These are phyloP conservation scores for Perdita meconis DNA, from an alignment of 2,888 invertebrate species.

Conservation along the genomic window DNA sequence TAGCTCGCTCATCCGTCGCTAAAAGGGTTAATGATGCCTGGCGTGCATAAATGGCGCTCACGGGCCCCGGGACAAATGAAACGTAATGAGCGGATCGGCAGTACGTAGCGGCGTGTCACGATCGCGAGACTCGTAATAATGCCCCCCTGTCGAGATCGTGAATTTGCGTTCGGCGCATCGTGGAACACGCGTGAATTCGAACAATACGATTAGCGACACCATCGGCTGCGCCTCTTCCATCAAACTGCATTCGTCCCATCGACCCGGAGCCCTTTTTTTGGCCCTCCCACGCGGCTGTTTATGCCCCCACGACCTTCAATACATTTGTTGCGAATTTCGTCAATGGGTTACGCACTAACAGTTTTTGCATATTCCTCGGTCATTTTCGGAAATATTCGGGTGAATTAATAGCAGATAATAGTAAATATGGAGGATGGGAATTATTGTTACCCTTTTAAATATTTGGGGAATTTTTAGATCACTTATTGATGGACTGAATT, in stretches of 20 bases:
- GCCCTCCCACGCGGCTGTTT: conserved; percentile 21
- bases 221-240: conserved; percentile 1
- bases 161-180: conserved; percentile 34
- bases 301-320: conserved; percentile 1
- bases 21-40: conserved; percentile 74
- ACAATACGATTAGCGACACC: conserved; percentile 65
- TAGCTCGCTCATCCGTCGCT: conserved; percentile 66
- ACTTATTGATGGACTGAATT: too few species aligned
- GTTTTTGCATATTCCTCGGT: too few species aligned
- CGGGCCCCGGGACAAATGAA: conserved; percentile 68
- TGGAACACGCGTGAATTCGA: conserved; percentile 64
- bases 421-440: too few species aligned
- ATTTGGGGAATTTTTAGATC: too few species aligned
- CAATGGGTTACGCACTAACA: too few species aligned
- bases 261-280: conserved; percentile 25
- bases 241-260: conserved; percentile 24
- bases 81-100: conserved; percentile 70
- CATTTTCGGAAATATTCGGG: too few species aligned
- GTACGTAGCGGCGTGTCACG: conserved; percentile 60
- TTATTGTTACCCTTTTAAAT: too few species aligned
- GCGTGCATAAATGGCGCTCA: conserved; percentile 70
- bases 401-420: too few species aligned
- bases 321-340: not conserved
- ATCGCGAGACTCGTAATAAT: conserved; percentile 59
- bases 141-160: conserved; percentile 27